phyloP scores from a whole-genome alignment of 2,113 vertebrate species.

The Calonectris borealis region DNA sequence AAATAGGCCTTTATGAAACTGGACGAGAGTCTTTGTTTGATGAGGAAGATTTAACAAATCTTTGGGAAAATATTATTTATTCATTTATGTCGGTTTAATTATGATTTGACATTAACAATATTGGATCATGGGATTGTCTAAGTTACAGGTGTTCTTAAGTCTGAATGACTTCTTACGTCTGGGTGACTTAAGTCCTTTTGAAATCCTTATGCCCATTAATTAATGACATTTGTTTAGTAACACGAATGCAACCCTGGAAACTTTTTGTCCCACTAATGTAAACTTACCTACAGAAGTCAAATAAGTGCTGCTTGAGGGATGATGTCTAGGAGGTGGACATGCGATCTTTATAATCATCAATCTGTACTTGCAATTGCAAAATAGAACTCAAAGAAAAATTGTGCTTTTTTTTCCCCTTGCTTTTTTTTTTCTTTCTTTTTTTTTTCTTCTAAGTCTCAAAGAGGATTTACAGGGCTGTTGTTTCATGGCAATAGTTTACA shows the following conservation, averaged over 20 bases:
- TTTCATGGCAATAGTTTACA: not conserved
- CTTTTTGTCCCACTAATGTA: not conserved
- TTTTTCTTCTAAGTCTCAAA: not conserved
- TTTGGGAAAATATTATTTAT: not conserved
- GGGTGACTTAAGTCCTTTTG: not conserved
- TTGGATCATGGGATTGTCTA: not conserved
- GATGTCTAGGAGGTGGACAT: not conserved
- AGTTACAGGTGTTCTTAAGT: not conserved
- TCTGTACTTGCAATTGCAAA: not conserved
- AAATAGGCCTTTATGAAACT: not conserved
- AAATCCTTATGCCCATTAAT: not conserved
- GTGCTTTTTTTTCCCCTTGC: not conserved
- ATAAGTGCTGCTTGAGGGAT: not conserved
- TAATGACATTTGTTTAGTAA: not conserved
- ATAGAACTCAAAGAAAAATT: not conserved
- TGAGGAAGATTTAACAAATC: not conserved
- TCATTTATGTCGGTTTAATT: not conserved
- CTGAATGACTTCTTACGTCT: not conserved
- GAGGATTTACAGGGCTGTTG: not conserved
- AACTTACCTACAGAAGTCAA: not conserved
- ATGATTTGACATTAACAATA: not conserved
- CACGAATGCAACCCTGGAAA: not conserved
- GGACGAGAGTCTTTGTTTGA: not conserved
- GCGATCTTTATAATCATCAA: not conserved
- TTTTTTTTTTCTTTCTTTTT: rapidly evolving